phyloP scores from a whole-genome alignment of 1,140 invertebrate genomes.

The Drosophila yakuba region DNA sequence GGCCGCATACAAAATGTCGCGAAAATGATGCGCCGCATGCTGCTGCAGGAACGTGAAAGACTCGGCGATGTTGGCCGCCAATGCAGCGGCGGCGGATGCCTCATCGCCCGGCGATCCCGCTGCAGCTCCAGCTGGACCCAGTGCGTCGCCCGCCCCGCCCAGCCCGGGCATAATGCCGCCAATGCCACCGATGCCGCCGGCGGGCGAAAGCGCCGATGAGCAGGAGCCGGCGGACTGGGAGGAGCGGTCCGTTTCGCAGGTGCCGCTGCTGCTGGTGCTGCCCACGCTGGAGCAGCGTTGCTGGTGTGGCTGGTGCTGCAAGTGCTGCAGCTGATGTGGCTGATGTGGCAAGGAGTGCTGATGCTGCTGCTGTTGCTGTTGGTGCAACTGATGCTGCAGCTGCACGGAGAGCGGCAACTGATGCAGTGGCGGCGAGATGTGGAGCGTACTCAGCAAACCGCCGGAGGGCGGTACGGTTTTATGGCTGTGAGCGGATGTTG shows the following conservation, averaged over 20 bases:
- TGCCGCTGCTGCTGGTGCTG: conserved; percentile 80
- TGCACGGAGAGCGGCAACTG: conserved; percentile 60
- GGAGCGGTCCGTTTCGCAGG: conserved; percentile 76
- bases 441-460: conserved; percentile 55
- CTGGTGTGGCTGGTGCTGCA: conserved; percentile 47
- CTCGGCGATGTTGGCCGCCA: conserved; percentile 80
- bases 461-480: conserved; percentile 43
- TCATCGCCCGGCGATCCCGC: conserved; percentile 14
- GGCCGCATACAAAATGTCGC: conserved; percentile 84
- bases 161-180: conserved; percentile 34
- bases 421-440: conserved; percentile 17
- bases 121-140: conserved; percentile 1
- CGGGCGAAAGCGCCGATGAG: conserved; percentile 53
- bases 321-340: conserved; percentile 55
- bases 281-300: conserved; percentile 81
- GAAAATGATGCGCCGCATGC: conserved; percentile 84
- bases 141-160: conserved; percentile 7
- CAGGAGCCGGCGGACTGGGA: conserved; percentile 52
- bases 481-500: conserved; percentile 9
- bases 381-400: conserved; percentile 62
- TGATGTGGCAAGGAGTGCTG: conserved; percentile 7
- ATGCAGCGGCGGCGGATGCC: conserved; percentile 63
- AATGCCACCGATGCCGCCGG: conserved; percentile 7
- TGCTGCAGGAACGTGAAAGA: conserved; percentile 81
- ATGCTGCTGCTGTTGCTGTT: conserved; percentile 40